These are phyloP conservation scores for Thera obeliscata DNA, from an alignment of 2,888 invertebrate genomes.

Conservation along the genomic window DNA sequence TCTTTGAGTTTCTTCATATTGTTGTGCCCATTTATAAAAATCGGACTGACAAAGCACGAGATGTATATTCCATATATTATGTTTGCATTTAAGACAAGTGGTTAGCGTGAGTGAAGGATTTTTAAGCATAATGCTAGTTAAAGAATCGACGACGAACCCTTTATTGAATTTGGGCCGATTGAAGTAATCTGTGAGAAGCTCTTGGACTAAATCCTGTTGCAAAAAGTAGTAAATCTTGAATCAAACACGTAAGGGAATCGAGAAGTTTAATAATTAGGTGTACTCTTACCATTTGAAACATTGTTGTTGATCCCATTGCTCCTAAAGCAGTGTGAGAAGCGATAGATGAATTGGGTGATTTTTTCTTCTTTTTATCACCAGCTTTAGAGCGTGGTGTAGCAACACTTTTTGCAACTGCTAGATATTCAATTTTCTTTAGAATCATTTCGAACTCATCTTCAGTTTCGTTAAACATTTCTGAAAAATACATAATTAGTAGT, in stretches of 20 bases:
- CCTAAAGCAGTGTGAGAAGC: slow-evolving; percentile 57
- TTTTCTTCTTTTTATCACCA: slow-evolving; percentile 71
- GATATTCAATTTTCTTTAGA: slow-evolving; percentile 62
- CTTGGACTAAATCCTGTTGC: slow-evolving; percentile 67
- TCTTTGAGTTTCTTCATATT: slow-evolving; percentile 64
- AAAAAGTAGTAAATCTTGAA: slow-evolving; percentile 19
- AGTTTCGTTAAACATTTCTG: slow-evolving; percentile 54
- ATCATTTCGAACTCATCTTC: slow-evolving; percentile 66
- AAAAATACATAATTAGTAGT: slow-evolving; percentile 26
- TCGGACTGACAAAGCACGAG: slow-evolving; percentile 73
- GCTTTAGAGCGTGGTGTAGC: slow-evolving; percentile 68
- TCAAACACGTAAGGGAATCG: neutral
- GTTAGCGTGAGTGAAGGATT: slow-evolving; percentile 61
- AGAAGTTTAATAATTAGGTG: neutral
- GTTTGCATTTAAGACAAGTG: slow-evolving; percentile 69
- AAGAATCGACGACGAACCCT: slow-evolving; percentile 72
- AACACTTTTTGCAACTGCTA: slow-evolving; percentile 59
- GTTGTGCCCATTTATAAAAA: slow-evolving; percentile 68
- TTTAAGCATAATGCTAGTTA: slow-evolving; percentile 67
- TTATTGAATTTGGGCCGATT: slow-evolving; percentile 57
- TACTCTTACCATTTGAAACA: slow-evolving; percentile 67
- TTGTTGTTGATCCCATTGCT: slow-evolving; percentile 65
- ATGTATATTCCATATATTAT: slow-evolving; percentile 64
- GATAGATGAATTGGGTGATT: slow-evolving; percentile 56
- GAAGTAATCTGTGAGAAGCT: slow-evolving; percentile 67